These are phyloP conservation scores for Tylochromis polylepis DNA, from an alignment of 2,113 vertebrate species.

Conservation along the genomic window DNA sequence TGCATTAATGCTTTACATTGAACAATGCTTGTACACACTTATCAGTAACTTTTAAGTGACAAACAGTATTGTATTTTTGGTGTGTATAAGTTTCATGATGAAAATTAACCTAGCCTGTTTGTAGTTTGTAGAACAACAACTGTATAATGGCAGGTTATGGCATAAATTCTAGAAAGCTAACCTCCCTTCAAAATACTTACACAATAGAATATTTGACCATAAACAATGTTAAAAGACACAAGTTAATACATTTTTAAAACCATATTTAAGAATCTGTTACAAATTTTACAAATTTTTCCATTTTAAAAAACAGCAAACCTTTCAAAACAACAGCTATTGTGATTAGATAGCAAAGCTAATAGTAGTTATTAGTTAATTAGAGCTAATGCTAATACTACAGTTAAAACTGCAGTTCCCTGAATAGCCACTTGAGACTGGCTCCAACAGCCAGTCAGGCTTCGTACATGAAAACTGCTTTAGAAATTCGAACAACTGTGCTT, in stretches of 20 bases:
- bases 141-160: background rate
- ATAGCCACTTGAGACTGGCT: background rate
- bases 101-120: background rate
- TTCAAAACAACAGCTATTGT: background rate
- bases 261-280: background rate
- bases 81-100: background rate
- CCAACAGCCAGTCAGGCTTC: background rate
- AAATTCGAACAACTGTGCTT: background rate
- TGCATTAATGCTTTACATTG: conserved; percentile 19
- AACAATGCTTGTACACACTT: background rate
- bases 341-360: background rate
- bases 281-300: background rate
- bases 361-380: background rate
- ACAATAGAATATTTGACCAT: background rate
- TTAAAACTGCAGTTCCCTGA: background rate
- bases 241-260: background rate
- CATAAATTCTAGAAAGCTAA: background rate
- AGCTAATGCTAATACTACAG: background rate
- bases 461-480: background rate
- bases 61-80: conserved; percentile 2
- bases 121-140: background rate
- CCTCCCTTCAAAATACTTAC: background rate
- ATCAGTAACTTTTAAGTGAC: conserved; percentile 12
- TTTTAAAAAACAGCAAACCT: background rate
- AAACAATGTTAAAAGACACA: background rate